Conservation (phyloP, 2,888 invertebrate genomes). For the Griposia aprilina region DNA sequence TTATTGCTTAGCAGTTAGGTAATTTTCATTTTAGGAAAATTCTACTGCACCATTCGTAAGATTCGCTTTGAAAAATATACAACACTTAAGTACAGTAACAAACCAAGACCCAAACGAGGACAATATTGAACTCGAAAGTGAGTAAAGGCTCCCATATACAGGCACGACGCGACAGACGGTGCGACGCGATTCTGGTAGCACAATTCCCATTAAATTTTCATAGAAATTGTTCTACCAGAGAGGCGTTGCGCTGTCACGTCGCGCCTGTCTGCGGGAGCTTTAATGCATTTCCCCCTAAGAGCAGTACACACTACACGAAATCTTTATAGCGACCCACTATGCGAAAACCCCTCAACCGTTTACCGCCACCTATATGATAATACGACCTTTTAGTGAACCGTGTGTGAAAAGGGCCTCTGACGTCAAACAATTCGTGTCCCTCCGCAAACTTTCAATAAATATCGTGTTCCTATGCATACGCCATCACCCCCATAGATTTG, state of each 20-base stretch:
- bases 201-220: too few species aligned
- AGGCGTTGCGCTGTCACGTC: too few species aligned
- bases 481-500: conserved; percentile 56
- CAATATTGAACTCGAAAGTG: conserved; percentile 27
- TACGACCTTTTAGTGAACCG: conserved; percentile 54
- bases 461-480: conserved; percentile 69
- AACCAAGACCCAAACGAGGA: conserved; percentile 13
- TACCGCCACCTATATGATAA: conserved; percentile 57
- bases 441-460: conserved; percentile 70
- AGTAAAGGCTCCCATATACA: background rate
- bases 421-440: conserved; percentile 60
- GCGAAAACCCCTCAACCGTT: conserved; percentile 50
- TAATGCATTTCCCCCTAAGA: conserved; percentile 48
- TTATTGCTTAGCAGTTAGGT: too few species aligned
- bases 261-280: too few species aligned
- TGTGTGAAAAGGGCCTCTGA: conserved; percentile 55
- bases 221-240: too few species aligned
- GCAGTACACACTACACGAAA: conserved; percentile 43
- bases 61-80: background rate
- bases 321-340: conserved; percentile 36
- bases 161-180: too few species aligned
- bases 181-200: too few species aligned
- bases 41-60: background rate
- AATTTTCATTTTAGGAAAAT: background rate
- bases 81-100: background rate